Base-by-base conservation (phyloP, 1,140 invertebrate genomes). In the Leptonema lineaticorne region DNA sequence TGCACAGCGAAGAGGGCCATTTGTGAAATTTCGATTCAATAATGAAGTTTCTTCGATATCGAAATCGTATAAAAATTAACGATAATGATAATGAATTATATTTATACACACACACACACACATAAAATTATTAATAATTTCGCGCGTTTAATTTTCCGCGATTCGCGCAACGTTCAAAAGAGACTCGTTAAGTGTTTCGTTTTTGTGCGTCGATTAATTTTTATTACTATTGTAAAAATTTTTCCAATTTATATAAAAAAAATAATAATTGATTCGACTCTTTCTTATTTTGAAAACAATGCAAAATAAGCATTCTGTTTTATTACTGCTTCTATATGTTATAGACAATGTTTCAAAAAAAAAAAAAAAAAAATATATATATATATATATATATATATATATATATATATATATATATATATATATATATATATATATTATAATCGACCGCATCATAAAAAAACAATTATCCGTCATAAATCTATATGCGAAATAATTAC, bases 191-290 rank as follows among this genome's bases (percentile, higher is more conserved):
- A 41, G 16, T 16, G 37, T 16, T 5, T 41, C 37, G 37, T 11
- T 33, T 33, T 5, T 11, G 30, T 6, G 30, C 30, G 11, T 9
- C 37, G 37, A 41, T 41, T 11, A 41, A 41, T 41, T 41, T 41
- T 41, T 41, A 41, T 41, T 41, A 41, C 16, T 41, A 41, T 41
- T 41, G 37, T 41, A 41, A 41, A 41, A n/a, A n/a, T n/a, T n/a
- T n/a, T n/a, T n/a, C n/a, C n/a, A n/a, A n/a, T n/a, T n/a, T n/a
- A n/a, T n/a, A n/a, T n/a, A n/a, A n/a, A n/a, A n/a, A n/a, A n/a
- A n/a, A n/a, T n/a, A n/a, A n/a, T n/a, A n/a, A n/a, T n/a, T n/a
- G n/a, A n/a, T n/a, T n/a, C n/a, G n/a, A n/a, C n/a, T n/a, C n/a
- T n/a, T n/a, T n/a, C n/a, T n/a, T n/a, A n/a, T n/a, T n/a, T n/a